Percentiles rank a stretch among this genome's conserved stretches.
phyloP scores from a whole-genome alignment of 2,888 invertebrate genomes.

The Nipponacmea schrenckii region DNA sequence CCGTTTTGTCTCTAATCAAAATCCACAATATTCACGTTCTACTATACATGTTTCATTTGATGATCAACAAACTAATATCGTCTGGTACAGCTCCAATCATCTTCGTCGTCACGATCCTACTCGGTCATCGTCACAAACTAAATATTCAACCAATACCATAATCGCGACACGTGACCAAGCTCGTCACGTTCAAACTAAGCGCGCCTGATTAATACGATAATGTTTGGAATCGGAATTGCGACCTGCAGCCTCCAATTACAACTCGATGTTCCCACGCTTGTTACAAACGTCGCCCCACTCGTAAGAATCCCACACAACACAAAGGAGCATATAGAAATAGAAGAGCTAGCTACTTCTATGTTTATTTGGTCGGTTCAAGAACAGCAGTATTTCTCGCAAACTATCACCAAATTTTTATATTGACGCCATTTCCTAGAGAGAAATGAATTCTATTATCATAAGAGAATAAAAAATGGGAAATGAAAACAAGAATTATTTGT shows the following conservation, averaged over 20 bases:
- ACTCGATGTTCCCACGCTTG: constrained; percentile 1
- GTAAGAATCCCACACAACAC: background rate
- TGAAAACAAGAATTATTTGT: no score
- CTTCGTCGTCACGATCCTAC: background rate
- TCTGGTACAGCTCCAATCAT: background rate
- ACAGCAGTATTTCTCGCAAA: background rate
- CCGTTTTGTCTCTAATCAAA: no score
- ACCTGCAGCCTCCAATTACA: constrained; percentile 3
- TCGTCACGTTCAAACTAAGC: background rate
- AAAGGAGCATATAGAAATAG: background rate
- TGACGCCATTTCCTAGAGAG: background rate
- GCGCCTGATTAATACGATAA: constrained; percentile 3
- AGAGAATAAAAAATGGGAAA: background rate
- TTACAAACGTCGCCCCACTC: background rate
- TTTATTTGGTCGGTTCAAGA: background rate
- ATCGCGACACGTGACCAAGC: background rate
- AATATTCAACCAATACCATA: no score
- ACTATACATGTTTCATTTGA: background rate
- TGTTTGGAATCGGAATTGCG: background rate
- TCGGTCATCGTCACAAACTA: no score
- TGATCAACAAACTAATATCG: background rate
- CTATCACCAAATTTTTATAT: background rate
- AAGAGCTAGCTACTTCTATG: background rate
- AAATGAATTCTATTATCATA: background rate
- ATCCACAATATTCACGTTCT: no score